Base-by-base conservation (phyloP, 2,113 vertebrate genomes). In the Chaenogobius annularis region DNA sequence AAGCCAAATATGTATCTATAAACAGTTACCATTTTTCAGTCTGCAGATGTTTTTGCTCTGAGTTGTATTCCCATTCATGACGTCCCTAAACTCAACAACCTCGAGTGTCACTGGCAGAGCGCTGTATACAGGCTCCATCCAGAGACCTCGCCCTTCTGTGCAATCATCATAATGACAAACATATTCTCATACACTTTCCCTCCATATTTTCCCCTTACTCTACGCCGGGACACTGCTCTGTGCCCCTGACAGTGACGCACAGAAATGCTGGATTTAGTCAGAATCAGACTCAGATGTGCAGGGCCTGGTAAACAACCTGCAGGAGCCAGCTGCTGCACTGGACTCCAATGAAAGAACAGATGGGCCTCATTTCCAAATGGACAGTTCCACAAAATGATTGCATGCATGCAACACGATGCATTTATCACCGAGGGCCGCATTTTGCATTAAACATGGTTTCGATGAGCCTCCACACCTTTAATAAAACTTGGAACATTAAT, bases 91-190 rank as follows among this genome's bases (percentile, higher is more conserved):
- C 61, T n/a, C 61, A 63, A 63, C 61, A 63, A 63, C 61, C 61
- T 19, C 61, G 35, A 63, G 35, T 40, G 61, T 40, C 61, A 63
- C 61, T 63, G 61, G 35, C 61, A 63, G 61, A 63, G 35, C 5
- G 61, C 35, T 40, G 31, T 40, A 37, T 63, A n/a, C 14, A 40
- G 10, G 19, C 66, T 79, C 69, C 70, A 77, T 85, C 79, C 62
- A 77, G 54, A 78, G 78, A 88, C 83, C 81, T 87, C 80, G 37
- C 81, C 86, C 80, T 70, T 85, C 63, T 80, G 75, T 85, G 88
- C 79, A 84, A 82, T 84, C 78, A 82, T 84, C 82, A 82, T 91
- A 90, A 91, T 91, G 71, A 86, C 84, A 90, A 90, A 88, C 90
- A 92, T 69, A 86, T 90, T 89, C 56, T 77, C 75, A 75, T 67